These are phyloP conservation scores for Acrocephalus scirpaceus DNA, from an alignment of 2,797 vertebrate species.

Conservation along the genomic window DNA sequence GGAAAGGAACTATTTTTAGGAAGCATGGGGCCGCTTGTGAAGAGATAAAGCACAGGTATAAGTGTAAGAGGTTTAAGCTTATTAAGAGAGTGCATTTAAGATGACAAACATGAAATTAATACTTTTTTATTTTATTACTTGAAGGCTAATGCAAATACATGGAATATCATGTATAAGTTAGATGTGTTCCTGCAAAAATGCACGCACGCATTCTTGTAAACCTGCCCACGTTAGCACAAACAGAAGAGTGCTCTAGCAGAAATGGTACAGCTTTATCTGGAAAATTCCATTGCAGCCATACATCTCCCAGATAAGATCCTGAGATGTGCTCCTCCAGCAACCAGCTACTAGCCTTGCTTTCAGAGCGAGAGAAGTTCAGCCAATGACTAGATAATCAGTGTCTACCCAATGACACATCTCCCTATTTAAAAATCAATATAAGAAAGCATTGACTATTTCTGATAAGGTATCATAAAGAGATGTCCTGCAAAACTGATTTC, in stretches of 20 bases:
- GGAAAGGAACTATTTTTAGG: slow-evolving; percentile 61
- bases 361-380: background rate
- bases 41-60: slow-evolving; percentile 60
- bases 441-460: background rate
- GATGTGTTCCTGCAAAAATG: background rate
- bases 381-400: background rate
- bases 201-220: background rate
- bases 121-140: slow-evolving; percentile 21
- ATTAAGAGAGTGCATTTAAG: slow-evolving; percentile 51
- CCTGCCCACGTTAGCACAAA: background rate
- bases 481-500: background rate
- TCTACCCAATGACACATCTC: background rate
- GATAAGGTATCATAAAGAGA: background rate
- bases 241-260: background rate
- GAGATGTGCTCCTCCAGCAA: background rate
- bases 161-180: background rate
- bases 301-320: background rate
- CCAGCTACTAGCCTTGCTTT: background rate
- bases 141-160: background rate
- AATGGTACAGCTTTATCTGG: background rate
- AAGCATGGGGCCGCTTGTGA: background rate
- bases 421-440: background rate
- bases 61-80: slow-evolving; percentile 55
- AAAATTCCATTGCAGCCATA: background rate
- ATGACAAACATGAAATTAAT: slow-evolving; percentile 62